Percentiles rank a stretch among this genome's conserved stretches.
These are phyloP conservation scores for Tetragnatha versicolor DNA, from an alignment of 1,140 invertebrate genomes.

Conservation along the genomic window DNA sequence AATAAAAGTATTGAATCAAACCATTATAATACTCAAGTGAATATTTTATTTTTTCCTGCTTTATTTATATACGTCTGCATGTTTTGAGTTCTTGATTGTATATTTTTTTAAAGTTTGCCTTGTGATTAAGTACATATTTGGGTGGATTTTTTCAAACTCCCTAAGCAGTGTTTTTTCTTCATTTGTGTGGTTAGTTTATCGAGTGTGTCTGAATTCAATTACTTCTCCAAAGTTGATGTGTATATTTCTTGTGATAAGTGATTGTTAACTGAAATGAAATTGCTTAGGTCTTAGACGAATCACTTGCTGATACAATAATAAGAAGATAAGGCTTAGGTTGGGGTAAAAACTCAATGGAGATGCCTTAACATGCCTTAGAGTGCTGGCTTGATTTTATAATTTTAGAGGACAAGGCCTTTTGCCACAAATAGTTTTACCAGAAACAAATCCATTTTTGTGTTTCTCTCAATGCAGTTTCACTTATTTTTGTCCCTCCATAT, in stretches of 20 bases:
- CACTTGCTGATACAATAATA: slow-evolving; percentile 19
- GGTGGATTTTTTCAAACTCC: neutral
- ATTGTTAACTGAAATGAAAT: slow-evolving; percentile 14
- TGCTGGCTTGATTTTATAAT: slow-evolving; percentile 20
- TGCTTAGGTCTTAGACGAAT: slow-evolving; percentile 20
- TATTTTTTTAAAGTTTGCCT: slow-evolving; percentile 13
- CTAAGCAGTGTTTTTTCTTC: neutral
- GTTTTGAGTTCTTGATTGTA: neutral
- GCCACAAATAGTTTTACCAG: neutral
- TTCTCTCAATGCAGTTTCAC: neutral
- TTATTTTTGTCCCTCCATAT: neutral
- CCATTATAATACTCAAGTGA: slow-evolving; percentile 2
- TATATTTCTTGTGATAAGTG: slow-evolving; percentile 14
- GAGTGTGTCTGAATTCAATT: neutral
- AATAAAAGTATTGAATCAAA: neutral
- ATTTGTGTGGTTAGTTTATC: slow-evolving; percentile 8
- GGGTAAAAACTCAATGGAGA: too few relatives aligned
- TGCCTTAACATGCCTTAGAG: too few relatives aligned
- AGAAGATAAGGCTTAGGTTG: too few relatives aligned
- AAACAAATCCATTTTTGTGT: neutral
- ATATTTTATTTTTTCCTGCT: neutral
- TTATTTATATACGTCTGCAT: slow-evolving; percentile 36
- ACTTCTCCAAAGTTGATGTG: slow-evolving; percentile 19
- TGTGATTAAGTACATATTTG: neutral
- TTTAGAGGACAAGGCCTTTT: slow-evolving; percentile 18